A percentile compares a stretch with the other conserved stretches of the same genome.
Evolutionary conservation across 2,888 invertebrate genomes (phyloP).

Genomic region (Lasioglossum calceatum): DNA sequence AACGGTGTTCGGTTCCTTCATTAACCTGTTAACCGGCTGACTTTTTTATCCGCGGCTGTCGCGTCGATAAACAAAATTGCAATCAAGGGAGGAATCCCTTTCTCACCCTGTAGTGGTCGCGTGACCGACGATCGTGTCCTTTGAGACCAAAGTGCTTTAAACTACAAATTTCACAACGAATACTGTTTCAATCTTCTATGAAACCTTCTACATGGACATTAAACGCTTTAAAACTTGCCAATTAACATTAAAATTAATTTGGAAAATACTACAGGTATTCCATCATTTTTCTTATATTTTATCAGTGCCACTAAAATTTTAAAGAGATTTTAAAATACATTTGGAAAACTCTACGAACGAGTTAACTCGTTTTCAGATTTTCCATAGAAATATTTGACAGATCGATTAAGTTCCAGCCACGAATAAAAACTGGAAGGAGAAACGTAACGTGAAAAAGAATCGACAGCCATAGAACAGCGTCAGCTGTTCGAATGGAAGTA

Average conservation of each 20-base stretch:
- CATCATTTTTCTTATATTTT: too few relatives aligned
- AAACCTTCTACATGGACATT: background rate
- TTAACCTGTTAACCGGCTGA: background rate
- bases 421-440: background rate
- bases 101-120: background rate
- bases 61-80: background rate
- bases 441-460: background rate
- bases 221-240: too few relatives aligned
- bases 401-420: background rate
- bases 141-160: background rate
- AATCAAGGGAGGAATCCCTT: background rate
- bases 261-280: background rate
- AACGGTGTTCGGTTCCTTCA: constrained; percentile 24
- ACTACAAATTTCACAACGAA: too few relatives aligned
- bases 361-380: too few relatives aligned
- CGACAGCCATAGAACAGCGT: background rate
- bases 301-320: background rate
- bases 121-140: background rate
- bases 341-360: too few relatives aligned
- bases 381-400: background rate
- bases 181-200: background rate
- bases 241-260: background rate
- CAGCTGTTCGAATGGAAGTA: background rate
- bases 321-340: too few relatives aligned
- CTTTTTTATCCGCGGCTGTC: background rate